A percentile compares a stretch with the other conserved stretches of the same genome.
Conservation (phyloP, 2,113 vertebrate genomes). For the Penelope pileata region DNA sequence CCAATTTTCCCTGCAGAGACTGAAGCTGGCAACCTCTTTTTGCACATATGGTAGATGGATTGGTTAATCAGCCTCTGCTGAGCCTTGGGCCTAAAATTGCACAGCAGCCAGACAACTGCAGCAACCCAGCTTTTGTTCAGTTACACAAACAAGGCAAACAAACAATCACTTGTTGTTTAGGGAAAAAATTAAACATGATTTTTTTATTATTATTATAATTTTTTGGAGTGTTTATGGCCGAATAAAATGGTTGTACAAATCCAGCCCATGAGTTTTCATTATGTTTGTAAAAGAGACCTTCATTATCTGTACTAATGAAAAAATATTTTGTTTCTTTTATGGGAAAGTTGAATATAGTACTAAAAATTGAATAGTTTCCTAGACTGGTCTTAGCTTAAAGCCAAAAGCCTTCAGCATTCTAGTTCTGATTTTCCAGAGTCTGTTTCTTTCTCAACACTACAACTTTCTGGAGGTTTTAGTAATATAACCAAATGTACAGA, state of each 20-base stretch:
- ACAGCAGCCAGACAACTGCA: conserved; percentile 77
- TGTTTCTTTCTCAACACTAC: not conserved
- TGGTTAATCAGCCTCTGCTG: conserved; percentile 85
- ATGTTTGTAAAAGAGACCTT: conserved; percentile 15
- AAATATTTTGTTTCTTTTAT: not conserved
- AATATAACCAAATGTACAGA: not conserved
- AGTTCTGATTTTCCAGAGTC: not conserved
- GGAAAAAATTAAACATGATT: not conserved
- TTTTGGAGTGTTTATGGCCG: conserved; percentile 58
- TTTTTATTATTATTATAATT: not conserved
- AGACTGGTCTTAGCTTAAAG: not conserved
- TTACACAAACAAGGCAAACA: conserved; percentile 73
- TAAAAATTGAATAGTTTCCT: not conserved
- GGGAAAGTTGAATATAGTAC: not conserved
- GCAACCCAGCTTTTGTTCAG: conserved; percentile 72
- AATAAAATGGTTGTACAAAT: conserved; percentile 69
- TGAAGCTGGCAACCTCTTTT: conserved; percentile 81
- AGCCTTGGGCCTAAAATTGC: conserved; percentile 79
- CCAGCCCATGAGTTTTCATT: conserved; percentile 30
- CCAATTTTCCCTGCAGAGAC: conserved; percentile 78
- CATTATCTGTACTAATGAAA: not conserved
- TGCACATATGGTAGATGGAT: conserved; percentile 93
- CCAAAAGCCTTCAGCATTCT: not conserved
- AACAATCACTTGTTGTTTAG: conserved; percentile 76
- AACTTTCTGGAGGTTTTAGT: not conserved